These are phyloP conservation scores for Bovichtus variegatus DNA, from an alignment of 2,797 vertebrate species.

Conservation along the genomic window DNA sequence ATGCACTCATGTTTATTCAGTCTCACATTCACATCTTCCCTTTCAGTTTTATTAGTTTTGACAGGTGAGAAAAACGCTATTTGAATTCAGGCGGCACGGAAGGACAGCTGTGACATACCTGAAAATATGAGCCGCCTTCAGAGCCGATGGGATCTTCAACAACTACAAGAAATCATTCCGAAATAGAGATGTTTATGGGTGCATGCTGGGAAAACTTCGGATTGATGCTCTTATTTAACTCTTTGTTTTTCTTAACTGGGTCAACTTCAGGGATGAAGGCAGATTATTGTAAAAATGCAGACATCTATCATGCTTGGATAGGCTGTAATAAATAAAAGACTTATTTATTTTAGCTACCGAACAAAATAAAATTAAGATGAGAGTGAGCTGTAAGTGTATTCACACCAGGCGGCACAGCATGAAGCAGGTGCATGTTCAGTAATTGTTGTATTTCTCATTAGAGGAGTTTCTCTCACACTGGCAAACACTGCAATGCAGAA, in stretches of 20 bases:
- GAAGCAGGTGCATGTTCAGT: background rate
- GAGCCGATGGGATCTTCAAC: background rate
- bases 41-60: background rate
- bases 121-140: background rate
- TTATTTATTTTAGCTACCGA: background rate
- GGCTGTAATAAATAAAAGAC: background rate
- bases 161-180: background rate
- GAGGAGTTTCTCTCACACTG: background rate
- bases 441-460: background rate
- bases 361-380: background rate
- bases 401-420: slow-evolving; percentile 6
- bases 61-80: slow-evolving; percentile 4
- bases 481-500: background rate
- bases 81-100: background rate
- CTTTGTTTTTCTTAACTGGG: background rate
- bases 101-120: background rate
- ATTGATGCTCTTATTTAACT: background rate
- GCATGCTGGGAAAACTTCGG: background rate
- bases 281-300: background rate
- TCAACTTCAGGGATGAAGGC: background rate
- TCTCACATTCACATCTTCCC: too few relatives aligned
- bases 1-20: background rate
- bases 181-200: background rate
- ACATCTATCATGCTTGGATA: background rate
- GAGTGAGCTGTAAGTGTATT: slow-evolving; percentile 11